Conservation (phyloP, 2,113 vertebrate genomes). For the Australoheros scitulus region DNA sequence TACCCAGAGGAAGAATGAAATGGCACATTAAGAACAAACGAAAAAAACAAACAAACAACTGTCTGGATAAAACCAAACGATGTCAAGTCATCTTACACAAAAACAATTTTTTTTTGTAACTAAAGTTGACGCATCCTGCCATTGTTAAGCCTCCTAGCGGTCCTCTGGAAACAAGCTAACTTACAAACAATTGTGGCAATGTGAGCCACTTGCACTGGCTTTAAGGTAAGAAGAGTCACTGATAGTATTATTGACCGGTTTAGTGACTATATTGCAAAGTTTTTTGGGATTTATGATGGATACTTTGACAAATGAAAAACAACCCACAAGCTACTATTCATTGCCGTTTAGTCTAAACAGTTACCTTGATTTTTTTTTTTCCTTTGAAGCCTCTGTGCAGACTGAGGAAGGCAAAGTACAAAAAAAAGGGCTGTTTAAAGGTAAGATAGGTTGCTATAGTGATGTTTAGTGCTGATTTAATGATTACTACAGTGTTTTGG, state of each 20-base stretch:
- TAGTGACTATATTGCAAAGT: background rate
- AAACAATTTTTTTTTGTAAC: too few species aligned
- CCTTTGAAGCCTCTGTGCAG: background rate
- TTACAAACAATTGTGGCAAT: background rate
- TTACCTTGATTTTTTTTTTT: background rate
- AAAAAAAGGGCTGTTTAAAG: background rate
- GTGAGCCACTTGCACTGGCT: background rate
- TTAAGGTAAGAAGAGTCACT: background rate
- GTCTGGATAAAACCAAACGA: background rate
- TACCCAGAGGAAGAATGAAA: background rate
- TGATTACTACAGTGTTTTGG: background rate
- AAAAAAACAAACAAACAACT: background rate
- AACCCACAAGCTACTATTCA: too few species aligned
- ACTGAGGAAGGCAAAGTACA: background rate
- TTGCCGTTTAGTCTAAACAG: background rate
- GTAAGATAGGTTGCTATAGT: background rate
- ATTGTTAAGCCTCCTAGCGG: background rate
- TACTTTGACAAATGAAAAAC: background rate
- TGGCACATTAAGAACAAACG: background rate
- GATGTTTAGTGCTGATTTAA: background rate
- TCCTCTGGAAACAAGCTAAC: background rate
- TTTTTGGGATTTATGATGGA: background rate
- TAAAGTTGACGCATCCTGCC: background rate
- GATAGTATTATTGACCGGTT: background rate
- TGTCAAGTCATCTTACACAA: background rate